phyloP scores from a whole-genome alignment of 1,140 invertebrate genomes.

The Drosophila burlai region DNA sequence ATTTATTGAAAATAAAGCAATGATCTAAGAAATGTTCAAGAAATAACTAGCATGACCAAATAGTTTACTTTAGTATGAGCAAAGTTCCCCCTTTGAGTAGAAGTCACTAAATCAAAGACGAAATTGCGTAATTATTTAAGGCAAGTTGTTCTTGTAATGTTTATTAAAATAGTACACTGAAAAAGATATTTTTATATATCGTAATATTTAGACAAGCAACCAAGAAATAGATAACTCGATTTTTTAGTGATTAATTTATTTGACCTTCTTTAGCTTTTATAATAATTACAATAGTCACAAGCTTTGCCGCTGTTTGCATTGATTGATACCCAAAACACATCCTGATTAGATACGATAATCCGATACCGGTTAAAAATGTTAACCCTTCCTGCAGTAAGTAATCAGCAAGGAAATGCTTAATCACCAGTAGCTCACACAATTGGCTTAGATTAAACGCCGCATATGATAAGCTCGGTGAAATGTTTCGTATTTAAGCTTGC shows the following conservation, averaged over 20 bases:
- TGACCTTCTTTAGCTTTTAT: neutral
- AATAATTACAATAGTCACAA: neutral
- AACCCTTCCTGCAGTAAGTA: neutral
- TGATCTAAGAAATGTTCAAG: neutral
- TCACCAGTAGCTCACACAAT: conserved; percentile 5
- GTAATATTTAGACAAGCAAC: neutral
- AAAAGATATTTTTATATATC: too few species aligned
- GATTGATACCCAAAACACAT: neutral
- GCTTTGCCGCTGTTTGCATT: neutral
- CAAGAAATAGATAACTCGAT: neutral
- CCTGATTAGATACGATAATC: conserved; percentile 9
- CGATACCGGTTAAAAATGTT: neutral
- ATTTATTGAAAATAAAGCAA: neutral
- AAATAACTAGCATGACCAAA: neutral
- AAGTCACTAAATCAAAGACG: neutral
- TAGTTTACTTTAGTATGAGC: neutral
- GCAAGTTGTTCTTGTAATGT: too few species aligned
- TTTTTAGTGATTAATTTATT: neutral
- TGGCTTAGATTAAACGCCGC: conserved; percentile 10
- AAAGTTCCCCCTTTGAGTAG: neutral
- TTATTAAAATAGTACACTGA: neutral
- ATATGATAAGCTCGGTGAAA: conserved; percentile 9
- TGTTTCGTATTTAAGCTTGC: conserved; percentile 46
- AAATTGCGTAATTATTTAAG: neutral
- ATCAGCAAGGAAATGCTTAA: neutral